A percentile compares a stretch with the other conserved stretches of the same genome.
These are phyloP conservation scores for Cistogaster globosa DNA, from an alignment of 2,888 invertebrate species.

Conservation along the genomic window DNA sequence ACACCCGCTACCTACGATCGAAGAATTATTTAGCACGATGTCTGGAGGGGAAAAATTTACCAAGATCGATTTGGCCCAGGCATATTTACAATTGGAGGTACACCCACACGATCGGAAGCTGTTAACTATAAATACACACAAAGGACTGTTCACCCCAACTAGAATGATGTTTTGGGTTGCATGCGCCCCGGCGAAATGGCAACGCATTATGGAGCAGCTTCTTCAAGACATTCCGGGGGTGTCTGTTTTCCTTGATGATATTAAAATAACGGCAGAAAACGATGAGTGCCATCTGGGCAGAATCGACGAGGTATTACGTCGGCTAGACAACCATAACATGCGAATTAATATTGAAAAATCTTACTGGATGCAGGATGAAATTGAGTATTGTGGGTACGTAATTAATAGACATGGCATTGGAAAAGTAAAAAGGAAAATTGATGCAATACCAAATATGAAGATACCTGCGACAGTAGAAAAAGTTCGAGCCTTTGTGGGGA, in stretches of 20 bases:
- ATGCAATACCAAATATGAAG: slow-evolving; percentile 73
- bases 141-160: slow-evolving; percentile 72
- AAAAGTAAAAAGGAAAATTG: background rate
- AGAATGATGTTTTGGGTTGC: slow-evolving; percentile 77
- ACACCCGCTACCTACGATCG: slow-evolving; percentile 71
- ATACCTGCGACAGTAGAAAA: slow-evolving; percentile 72
- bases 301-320: slow-evolving; percentile 71
- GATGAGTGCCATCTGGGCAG: slow-evolving; percentile 73
- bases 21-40: slow-evolving; percentile 35
- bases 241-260: slow-evolving; percentile 71
- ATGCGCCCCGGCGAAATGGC: slow-evolving; percentile 77
- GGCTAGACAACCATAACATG: slow-evolving; percentile 72
- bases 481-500: slow-evolving; percentile 74
- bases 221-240: slow-evolving; percentile 74
- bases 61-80: slow-evolving; percentile 75
- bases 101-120: slow-evolving; percentile 74
- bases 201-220: slow-evolving; percentile 75
- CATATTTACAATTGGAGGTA: slow-evolving; percentile 78
- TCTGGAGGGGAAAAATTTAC: background rate
- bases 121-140: slow-evolving; percentile 77
- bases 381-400: slow-evolving; percentile 75
- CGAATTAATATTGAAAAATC: slow-evolving; percentile 74
- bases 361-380: slow-evolving; percentile 67
- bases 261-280: slow-evolving; percentile 70
- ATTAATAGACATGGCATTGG: slow-evolving; percentile 71